Evolutionary conservation across 2,888 invertebrate genomes (phyloP).

Genomic region (Matsumyia berberina): DNA sequence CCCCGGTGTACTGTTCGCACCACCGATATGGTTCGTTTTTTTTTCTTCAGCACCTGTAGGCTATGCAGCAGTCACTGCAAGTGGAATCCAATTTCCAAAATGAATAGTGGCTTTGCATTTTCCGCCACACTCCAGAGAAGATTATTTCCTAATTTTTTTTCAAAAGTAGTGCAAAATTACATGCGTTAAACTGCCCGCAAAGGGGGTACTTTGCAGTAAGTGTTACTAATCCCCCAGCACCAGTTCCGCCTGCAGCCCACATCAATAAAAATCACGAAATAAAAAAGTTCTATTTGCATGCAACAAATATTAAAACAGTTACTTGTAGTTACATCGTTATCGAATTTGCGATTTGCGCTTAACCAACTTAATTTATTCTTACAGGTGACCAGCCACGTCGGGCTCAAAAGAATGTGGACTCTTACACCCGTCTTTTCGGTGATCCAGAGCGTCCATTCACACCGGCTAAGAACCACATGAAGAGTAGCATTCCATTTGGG

Average conservation of each 20-base stretch:
- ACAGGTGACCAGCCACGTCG: slow-evolving; percentile 83
- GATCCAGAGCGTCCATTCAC: slow-evolving; percentile 85
- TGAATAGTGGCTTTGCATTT: slow-evolving; percentile 14
- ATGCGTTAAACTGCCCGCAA: background rate
- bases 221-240: slow-evolving; percentile 42
- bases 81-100: slow-evolving; percentile 13
- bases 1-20: slow-evolving; percentile 1
- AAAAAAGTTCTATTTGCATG: slow-evolving; percentile 42
- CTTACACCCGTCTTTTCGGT: slow-evolving; percentile 86
- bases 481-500: slow-evolving; percentile 86
- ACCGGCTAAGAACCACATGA: slow-evolving; percentile 86
- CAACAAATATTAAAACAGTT: slow-evolving; percentile 23
- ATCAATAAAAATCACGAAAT: slow-evolving; percentile 25
- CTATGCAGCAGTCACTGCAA: background rate
- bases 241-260: slow-evolving; percentile 7
- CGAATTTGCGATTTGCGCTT: slow-evolving; percentile 2
- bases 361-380: slow-evolving; percentile 43
- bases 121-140: slow-evolving; percentile 13
- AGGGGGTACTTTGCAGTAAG: background rate
- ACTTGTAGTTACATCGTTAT: slow-evolving; percentile 1
- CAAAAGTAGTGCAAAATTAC: slow-evolving; percentile 13
- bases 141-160: slow-evolving; percentile 19
- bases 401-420: slow-evolving; percentile 84
- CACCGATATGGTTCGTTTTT: slow-evolving; percentile 26
- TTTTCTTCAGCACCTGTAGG: slow-evolving; percentile 16